Conservation (phyloP, 2,888 invertebrate genomes). For the Macrosoma leucophasiata region DNA sequence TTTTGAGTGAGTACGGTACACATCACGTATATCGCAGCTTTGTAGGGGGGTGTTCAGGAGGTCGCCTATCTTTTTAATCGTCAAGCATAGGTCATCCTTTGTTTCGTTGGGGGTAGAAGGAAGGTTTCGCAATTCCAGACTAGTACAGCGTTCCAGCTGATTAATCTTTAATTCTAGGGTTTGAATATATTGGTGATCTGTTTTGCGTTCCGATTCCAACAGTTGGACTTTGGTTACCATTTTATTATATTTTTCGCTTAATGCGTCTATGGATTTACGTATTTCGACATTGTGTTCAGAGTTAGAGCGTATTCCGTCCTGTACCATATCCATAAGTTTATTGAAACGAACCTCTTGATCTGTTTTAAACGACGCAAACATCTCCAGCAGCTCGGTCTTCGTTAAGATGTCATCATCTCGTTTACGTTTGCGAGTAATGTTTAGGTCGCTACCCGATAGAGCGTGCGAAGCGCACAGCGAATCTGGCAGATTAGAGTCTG, state of each 20-base stretch:
- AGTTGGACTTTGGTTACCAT: conserved; percentile 3
- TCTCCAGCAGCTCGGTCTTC: conserved; percentile 4
- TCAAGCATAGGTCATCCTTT: conserved; percentile 2
- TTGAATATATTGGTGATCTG: conserved; percentile 6
- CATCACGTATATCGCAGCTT: conserved; percentile 7
- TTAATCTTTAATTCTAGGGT: conserved; percentile 4
- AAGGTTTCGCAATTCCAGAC: conserved; percentile 7
- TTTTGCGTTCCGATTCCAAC: conserved; percentile 4
- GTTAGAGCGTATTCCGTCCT: conserved; percentile 3
- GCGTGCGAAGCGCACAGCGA: not conserved
- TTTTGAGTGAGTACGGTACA: conserved; percentile 10
- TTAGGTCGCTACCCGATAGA: not conserved
- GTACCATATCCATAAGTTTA: conserved; percentile 4
- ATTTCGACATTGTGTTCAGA: conserved; percentile 7
- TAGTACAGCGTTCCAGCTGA: conserved; percentile 5
- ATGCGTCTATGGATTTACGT: conserved; percentile 5
- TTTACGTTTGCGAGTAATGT: conserved; percentile 4
- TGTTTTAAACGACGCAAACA: conserved; percentile 6
- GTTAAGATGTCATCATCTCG: conserved; percentile 1
- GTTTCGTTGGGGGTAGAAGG: conserved; percentile 4
- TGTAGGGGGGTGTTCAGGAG: conserved; percentile 3
- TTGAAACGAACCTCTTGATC: conserved; percentile 6
- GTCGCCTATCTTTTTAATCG: conserved; percentile 4
- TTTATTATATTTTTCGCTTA: conserved; percentile 10
- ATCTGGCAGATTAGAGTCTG: not conserved